Evolutionary conservation across 2,888 invertebrate species (phyloP).

Genomic region (Dione vanillae): DNA sequence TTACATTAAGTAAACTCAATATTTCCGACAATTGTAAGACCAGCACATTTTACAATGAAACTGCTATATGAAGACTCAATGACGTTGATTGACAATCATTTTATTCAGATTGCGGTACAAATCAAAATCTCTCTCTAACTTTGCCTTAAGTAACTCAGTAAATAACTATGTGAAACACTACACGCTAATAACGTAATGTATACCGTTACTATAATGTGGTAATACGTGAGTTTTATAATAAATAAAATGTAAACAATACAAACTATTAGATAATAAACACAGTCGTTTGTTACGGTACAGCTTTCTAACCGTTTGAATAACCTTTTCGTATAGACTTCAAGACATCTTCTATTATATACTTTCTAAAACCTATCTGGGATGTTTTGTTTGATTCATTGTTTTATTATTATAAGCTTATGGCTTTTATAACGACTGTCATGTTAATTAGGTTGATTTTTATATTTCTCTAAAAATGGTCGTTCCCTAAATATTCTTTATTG

Average conservation of each 20-base stretch:
- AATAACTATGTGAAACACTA: conserved; percentile 36
- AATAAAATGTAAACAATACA: conserved; percentile 29
- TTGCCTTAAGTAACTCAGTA: conserved; percentile 27
- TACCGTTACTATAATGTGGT: conserved; percentile 31
- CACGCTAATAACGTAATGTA: conserved; percentile 33
- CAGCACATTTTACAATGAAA: neutral
- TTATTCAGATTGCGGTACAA: neutral
- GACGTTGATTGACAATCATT: neutral
- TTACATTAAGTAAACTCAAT: no score
- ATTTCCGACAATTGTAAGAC: no score
- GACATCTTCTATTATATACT: no score
- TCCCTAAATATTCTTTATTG: no score
- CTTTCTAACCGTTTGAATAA: conserved; percentile 9
- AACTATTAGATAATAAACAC: conserved; percentile 25
- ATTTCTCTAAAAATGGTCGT: no score
- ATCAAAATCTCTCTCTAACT: neutral
- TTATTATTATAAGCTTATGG: no score
- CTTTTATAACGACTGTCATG: no score
- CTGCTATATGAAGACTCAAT: neutral
- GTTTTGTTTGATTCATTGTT: neutral
- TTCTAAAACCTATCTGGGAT: neutral
- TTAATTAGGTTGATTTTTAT: no score
- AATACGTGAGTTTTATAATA: conserved; percentile 29
- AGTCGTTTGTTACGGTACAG: conserved; percentile 7
- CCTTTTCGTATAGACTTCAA: no score